A percentile compares a stretch with the other conserved stretches of the same genome.
phyloP scores from a whole-genome alignment of 2,113 vertebrate genomes.

The Ursus arctos region DNA sequence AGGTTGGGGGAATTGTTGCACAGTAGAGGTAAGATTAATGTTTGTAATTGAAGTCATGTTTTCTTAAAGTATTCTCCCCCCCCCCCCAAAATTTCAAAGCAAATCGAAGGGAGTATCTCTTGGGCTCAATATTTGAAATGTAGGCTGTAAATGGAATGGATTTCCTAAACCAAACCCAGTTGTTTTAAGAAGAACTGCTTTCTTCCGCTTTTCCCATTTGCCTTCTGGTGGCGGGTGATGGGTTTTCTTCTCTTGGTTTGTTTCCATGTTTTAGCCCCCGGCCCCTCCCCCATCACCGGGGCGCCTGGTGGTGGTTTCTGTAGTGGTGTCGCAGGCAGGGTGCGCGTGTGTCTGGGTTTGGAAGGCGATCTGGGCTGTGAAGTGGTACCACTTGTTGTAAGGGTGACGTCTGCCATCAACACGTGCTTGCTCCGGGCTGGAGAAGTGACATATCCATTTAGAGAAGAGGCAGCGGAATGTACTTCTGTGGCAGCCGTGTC shows the following conservation, averaged over 20 bases:
- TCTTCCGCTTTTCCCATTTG: neutral
- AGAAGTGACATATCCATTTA: neutral
- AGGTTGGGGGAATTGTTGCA: neutral
- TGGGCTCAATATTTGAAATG: neutral
- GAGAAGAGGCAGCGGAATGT: neutral
- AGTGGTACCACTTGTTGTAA: neutral
- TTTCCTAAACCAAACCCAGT: neutral
- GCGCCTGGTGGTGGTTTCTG: neutral
- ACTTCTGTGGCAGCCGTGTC: neutral
- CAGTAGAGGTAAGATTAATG: neutral
- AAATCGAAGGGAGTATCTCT: neutral
- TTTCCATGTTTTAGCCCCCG: neutral
- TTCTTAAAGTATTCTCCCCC: neutral
- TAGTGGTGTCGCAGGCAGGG: rapidly evolving
- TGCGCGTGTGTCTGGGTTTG: neutral
- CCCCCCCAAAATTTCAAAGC: neutral
- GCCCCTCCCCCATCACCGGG: rapidly evolving
- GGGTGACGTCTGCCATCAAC: neutral
- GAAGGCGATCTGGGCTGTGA: neutral
- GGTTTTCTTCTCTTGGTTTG: neutral
- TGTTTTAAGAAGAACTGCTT: neutral
- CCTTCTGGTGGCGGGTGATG: neutral
- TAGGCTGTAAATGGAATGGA: neutral
- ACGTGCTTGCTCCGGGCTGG: neutral
- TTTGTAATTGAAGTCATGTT: neutral